A percentile compares a stretch with the other conserved stretches of the same genome.
Conservation (phyloP, 2,113 vertebrate genomes). For the Brachirus orientalis region DNA sequence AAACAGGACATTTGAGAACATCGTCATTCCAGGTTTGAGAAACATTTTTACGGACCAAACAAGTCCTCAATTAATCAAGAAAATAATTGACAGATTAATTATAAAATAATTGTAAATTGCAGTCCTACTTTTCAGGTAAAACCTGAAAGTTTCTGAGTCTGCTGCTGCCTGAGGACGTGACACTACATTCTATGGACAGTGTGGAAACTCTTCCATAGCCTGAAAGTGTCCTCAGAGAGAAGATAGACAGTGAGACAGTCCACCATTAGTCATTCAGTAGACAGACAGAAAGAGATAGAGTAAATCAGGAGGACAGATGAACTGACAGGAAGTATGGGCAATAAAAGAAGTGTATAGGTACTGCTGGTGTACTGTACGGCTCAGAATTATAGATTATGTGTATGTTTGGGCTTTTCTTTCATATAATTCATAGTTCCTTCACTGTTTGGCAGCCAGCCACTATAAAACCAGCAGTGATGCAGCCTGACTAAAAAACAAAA, state of each 20-base stretch:
- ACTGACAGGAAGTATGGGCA: neutral
- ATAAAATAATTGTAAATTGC: no score
- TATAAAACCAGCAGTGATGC: slow-evolving; percentile 60
- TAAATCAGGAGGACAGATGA: neutral
- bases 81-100: no score
- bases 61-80: no score
- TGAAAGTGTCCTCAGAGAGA: neutral
- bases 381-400: neutral
- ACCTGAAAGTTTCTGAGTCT: no score
- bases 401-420: slow-evolving; percentile 46
- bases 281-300: neutral
- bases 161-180: no score
- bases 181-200: neutral
- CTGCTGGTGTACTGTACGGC: neutral
- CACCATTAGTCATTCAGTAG: neutral
- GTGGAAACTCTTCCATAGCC: neutral
- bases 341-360: neutral
- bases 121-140: no score
- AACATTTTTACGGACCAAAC: no score
- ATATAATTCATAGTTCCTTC: slow-evolving; percentile 70
- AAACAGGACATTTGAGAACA: no score
- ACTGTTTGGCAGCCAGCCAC: slow-evolving; percentile 58
- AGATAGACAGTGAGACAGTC: neutral
- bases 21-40: no score
- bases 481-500: neutral